Evolutionary conservation across 2,888 invertebrate species (phyloP), one percentile per base, ranked within the genome.

Genomic region (Athalia cordata): DNA sequence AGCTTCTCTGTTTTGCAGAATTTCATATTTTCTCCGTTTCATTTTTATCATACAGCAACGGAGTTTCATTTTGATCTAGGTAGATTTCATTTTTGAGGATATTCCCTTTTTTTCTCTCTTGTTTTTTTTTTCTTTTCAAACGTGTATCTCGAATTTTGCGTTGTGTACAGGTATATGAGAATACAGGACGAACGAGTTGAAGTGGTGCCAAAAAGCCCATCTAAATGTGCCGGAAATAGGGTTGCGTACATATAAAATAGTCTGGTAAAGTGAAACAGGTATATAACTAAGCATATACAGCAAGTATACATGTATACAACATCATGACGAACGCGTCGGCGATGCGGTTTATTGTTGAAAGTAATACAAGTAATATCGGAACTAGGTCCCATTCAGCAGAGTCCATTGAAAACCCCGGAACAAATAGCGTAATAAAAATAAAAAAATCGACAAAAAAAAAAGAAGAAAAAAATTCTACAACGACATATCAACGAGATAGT

Each of bases 361-460:
- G 72, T 72, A 72, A 72, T 72, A 72, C 72, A 72, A 72, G 72
- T 72, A 72, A 72, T 72, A 72, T 82, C 83, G 86, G 86, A 85
- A 86, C 83, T 84, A 81, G 81, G 83, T 85, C 79, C 86, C 86
- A 86, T 88, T 87, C 85, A 85, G 83, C 83, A 84, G 86, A 86
- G 86, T 87, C 87, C 86, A 88, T 88, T 86, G 85, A 88, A 88
- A 86, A 29, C 81, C 79, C 81, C 80, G 83, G 81, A 80, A 72
- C 72, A 72, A 81, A 82, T 81, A 79, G 83, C 82, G 82, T 83
- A 84, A 85, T 85, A 87, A 87, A 86, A 85, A 82, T 81, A 82
- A 66, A 72, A 68, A 55, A 66, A 52, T 59, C 76, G 72, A 77
- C 78, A 75, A 47, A 77, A 64, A 8, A n/a, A 55, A 55, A 55